A percentile compares a stretch with the other conserved stretches of the same genome.
phyloP scores from a whole-genome alignment of 2,113 vertebrate genomes.

The Aphyosemion australe region DNA sequence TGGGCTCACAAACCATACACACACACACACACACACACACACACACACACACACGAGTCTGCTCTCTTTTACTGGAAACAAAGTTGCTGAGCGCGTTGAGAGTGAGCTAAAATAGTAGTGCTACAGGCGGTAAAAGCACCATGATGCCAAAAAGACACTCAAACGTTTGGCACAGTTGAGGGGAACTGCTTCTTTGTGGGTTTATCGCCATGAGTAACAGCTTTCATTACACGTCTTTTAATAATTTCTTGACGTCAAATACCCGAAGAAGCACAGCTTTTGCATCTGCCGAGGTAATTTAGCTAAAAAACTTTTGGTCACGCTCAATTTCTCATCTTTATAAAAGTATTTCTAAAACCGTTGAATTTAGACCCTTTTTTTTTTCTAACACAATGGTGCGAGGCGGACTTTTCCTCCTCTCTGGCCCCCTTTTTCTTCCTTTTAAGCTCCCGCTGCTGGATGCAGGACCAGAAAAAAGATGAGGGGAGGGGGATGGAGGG shows the following conservation, averaged over 20 bases:
- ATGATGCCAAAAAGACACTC: constrained; percentile 10
- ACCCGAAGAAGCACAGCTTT: neutral
- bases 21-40: too few species aligned
- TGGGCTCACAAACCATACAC: too few species aligned
- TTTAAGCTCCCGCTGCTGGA: constrained; percentile 40
- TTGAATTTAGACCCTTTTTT: neutral
- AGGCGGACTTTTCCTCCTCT: constrained; percentile 28
- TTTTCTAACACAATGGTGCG: constrained; percentile 22
- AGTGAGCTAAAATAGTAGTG: constrained; percentile 10
- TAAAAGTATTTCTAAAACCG: neutral
- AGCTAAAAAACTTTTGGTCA: neutral
- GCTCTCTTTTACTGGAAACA: neutral
- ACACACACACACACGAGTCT: neutral
- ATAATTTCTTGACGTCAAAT: neutral
- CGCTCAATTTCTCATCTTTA: constrained; percentile 1
- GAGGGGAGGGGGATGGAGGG: neutral
- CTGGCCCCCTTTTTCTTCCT: constrained; percentile 28
- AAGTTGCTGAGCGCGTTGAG: neutral
- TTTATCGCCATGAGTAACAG: neutral
- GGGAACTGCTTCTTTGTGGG: constrained; percentile 6
- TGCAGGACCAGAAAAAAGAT: constrained; percentile 31
- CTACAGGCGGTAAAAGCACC: constrained; percentile 7
- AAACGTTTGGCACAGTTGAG: neutral
- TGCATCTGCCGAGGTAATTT: too few species aligned
- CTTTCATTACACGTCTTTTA: constrained; percentile 7